Conservation (phyloP, 2,113 vertebrate genomes). For the Neoarius graeffei region DNA sequence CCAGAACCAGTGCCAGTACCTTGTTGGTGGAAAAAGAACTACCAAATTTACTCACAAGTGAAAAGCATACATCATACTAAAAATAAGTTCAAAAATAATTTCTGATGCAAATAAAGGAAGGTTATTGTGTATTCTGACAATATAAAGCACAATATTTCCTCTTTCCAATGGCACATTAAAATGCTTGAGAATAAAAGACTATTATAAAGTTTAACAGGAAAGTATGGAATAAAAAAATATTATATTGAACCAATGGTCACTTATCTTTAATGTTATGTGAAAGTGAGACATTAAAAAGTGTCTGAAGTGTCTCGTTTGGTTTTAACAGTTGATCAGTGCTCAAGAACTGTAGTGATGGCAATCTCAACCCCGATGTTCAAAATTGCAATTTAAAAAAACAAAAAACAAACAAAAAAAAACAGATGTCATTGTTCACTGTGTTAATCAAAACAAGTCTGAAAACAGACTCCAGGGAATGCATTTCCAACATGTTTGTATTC, state of each 20-base stretch:
- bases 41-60: not conserved
- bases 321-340: not conserved
- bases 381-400: not conserved
- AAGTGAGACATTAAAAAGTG: not conserved
- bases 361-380: not conserved
- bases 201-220: not conserved
- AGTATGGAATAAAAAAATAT: not conserved
- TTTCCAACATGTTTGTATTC: slow-evolving; percentile 37
- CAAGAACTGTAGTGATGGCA: not conserved
- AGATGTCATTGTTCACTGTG: not conserved
- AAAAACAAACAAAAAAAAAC: not conserved
- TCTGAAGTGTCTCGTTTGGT: not conserved
- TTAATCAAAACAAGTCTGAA: slow-evolving; percentile 16
- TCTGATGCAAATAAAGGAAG: not conserved
- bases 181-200: not conserved
- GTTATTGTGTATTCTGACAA: not conserved
- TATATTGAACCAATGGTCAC: not conserved
- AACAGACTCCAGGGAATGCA: slow-evolving; percentile 33
- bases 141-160: not conserved
- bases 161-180: not conserved
- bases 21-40: not conserved
- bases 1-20: not conserved
- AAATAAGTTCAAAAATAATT: not conserved
- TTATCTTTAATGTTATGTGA: not conserved
- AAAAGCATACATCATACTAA: not conserved